These are phyloP conservation scores for Cladopsammia gracilis DNA, from an alignment of 64 coral and sea anemone genomes.

Conservation along the genomic window DNA sequence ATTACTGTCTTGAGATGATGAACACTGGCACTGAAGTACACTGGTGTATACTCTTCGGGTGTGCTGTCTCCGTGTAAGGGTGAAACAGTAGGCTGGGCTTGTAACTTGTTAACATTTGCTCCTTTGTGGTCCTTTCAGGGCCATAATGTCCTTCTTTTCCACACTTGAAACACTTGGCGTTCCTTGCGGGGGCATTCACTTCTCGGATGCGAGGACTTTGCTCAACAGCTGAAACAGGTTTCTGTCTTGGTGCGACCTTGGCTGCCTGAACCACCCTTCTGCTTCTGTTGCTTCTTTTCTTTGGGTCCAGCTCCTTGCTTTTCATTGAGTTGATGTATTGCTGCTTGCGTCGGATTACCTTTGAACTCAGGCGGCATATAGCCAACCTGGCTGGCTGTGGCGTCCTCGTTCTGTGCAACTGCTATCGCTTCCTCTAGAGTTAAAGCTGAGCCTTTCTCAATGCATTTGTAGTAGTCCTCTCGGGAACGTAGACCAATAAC, in stretches of 20 bases:
- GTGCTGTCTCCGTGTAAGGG: no score
- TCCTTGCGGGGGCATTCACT: neutral
- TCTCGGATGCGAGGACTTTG: conserved; percentile 5
- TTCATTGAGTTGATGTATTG: neutral
- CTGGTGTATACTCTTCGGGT: no score
- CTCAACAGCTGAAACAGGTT: conserved; percentile 23
- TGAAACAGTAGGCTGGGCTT: neutral
- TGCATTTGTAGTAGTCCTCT: neutral
- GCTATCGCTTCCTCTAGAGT: no score
- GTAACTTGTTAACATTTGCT: neutral
- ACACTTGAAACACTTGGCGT: conserved; percentile 13
- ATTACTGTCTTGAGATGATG: no score
- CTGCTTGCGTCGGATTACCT: no score
- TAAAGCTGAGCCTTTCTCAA: no score
- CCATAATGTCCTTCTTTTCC: conserved; percentile 19
- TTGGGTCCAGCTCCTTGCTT: neutral
- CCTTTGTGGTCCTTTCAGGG: neutral
- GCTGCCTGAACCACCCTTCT: neutral
- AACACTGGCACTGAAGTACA: no score
- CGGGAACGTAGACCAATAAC: neutral
- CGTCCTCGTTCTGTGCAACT: neutral
- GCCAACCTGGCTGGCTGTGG: neutral
- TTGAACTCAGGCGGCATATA: neutral
- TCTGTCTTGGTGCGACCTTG: neutral
- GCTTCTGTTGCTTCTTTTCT: neutral